Evolutionary conservation across 2,888 invertebrate genomes (phyloP), one percentile per base, ranked within the genome.

Genomic region (Stegana nigrithorax): DNA sequence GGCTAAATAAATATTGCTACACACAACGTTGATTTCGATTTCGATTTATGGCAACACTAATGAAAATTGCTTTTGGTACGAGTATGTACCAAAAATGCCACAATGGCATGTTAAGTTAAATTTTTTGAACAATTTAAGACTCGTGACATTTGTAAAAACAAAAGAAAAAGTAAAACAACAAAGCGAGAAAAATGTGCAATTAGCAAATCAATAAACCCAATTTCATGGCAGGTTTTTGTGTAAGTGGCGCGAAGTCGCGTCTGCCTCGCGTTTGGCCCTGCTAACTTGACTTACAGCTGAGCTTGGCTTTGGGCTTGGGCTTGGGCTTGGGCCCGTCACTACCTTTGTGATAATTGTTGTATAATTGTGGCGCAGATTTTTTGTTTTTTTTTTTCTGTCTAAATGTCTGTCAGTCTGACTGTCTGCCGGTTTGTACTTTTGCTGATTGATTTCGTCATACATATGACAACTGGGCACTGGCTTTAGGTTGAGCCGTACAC

Each of bases 91-190:
- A 12, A 55, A 47, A 47, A 47, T 47, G 21, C 47, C 47, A 47
- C 25, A 45, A 19, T 21, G 21, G n/a, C n/a, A n/a, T n/a, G n/a
- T n/a, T n/a, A n/a, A n/a, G n/a, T n/a, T n/a, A n/a, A n/a, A n/a
- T n/a, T n/a, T n/a, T n/a, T n/a, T n/a, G n/a, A 45, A 45, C 23
- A 75, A 69, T 76, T 69, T 61, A 44, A 73, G 72, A 75, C 76
- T 80, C 76, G 76, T 76, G 76, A 78, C 78, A 80, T 65, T 73
- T 72, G 67, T 78, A 72, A 74, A 77, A 79, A 29, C n/a, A 39
- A 39, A 39, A 55, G 19, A 12, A 53, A 36, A 32, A 8, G 25
- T 3, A 4, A 3, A 50, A n/a, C 4, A 27, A 1, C n/a, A 26
- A 19, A 6, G 14, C 26, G 25, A 50, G 2, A 19, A 29, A 27